These are phyloP conservation scores for Acleris literana DNA, from an alignment of 2,888 invertebrate genomes.

Conservation along the genomic window DNA sequence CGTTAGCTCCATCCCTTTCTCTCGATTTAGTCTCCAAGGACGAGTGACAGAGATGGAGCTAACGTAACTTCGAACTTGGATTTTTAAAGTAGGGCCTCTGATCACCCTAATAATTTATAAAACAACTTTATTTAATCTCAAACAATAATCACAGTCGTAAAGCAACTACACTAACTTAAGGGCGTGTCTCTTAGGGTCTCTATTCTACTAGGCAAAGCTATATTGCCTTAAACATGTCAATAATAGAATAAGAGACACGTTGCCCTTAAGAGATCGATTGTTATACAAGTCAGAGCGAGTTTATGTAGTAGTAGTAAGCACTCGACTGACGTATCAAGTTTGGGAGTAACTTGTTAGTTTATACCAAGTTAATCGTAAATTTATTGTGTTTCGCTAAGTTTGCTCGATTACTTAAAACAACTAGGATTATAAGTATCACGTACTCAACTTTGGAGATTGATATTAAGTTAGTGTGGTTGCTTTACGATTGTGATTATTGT, in stretches of 20 bases:
- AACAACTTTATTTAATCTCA: too few species aligned
- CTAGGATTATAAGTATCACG: neutral
- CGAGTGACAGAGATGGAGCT: too few species aligned
- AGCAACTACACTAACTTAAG: neutral
- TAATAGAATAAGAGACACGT: too few species aligned
- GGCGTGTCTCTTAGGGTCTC: too few species aligned
- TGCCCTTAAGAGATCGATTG: constrained; percentile 14
- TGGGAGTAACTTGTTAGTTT: constrained; percentile 2
- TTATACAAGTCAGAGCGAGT: neutral
- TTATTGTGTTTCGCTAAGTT: constrained; percentile 2
- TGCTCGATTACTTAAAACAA: neutral
- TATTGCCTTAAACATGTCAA: too few species aligned
- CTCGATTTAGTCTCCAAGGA: too few species aligned
- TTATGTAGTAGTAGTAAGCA: constrained; percentile 9
- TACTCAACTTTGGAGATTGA: neutral
- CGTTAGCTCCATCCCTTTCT: too few species aligned
- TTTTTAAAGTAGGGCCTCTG: too few species aligned
- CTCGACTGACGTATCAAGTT: constrained; percentile 16
- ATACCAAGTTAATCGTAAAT: constrained; percentile 6
- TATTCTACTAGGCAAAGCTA: too few species aligned
- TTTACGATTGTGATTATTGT: neutral
- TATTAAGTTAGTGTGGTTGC: neutral
- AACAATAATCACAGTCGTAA: neutral
- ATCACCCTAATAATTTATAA: too few species aligned
- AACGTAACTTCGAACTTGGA: too few species aligned